These are phyloP conservation scores for Gambusia affinis DNA, from an alignment of 2,113 vertebrate genomes.

Conservation along the genomic window DNA sequence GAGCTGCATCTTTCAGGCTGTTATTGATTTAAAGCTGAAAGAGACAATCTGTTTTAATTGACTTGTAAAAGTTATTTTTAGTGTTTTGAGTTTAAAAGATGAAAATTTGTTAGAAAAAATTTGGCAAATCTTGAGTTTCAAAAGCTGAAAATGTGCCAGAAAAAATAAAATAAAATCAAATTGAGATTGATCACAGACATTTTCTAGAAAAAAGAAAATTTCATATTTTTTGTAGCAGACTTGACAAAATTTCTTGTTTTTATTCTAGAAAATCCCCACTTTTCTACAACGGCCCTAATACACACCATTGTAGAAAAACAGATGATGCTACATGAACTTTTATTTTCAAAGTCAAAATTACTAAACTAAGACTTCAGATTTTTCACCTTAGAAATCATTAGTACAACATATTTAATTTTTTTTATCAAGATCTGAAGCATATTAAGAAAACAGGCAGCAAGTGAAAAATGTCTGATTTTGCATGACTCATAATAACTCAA, in stretches of 20 bases:
- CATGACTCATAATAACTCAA: conserved; percentile 21
- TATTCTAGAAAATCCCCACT: no score
- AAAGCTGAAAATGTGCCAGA: no score
- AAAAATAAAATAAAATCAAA: no score
- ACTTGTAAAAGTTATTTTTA: background rate
- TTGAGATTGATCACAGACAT: no score
- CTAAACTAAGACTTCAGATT: background rate
- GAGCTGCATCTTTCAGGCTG: conserved; percentile 25
- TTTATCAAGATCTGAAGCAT: background rate
- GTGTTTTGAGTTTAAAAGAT: no score
- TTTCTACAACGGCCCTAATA: no score
- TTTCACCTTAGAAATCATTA: background rate
- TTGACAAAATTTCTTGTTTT: no score
- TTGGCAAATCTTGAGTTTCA: no score
- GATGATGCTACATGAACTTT: background rate
- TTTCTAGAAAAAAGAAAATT: no score
- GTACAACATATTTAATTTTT: background rate
- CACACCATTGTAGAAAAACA: background rate
- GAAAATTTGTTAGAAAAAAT: no score
- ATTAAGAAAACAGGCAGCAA: background rate
- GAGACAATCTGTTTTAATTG: conserved; percentile 8
- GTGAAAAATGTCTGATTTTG: background rate
- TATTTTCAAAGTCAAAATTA: background rate
- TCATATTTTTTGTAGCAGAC: no score
- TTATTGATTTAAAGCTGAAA: conserved; percentile 11